phyloP scores from a whole-genome alignment of 2,113 vertebrate species.

The Phaethon lepturus region DNA sequence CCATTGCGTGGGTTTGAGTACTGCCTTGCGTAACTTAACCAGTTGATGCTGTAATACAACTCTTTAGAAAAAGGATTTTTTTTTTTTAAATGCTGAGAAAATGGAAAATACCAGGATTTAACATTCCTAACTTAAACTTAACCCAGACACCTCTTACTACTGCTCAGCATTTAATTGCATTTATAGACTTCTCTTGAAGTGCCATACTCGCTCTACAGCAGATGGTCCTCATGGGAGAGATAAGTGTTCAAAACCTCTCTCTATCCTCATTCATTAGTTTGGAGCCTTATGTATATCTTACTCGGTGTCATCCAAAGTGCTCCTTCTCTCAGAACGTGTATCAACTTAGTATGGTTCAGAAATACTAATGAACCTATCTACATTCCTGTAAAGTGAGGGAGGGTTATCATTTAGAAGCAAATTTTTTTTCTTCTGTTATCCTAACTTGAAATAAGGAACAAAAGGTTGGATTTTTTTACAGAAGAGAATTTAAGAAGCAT shows the following conservation, averaged over 20 bases:
- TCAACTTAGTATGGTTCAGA: not conserved
- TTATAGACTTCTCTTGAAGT: not conserved
- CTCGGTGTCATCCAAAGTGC: not conserved
- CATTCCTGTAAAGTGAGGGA: not conserved
- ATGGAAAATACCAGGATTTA: not conserved
- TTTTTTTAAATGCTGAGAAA: not conserved
- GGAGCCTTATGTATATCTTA: not conserved
- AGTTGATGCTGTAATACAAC: not conserved
- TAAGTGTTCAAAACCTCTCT: not conserved
- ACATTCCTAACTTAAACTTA: not conserved
- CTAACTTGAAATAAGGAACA: not conserved
- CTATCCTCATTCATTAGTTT: not conserved
- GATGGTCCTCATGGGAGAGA: not conserved
- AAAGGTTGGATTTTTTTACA: not conserved
- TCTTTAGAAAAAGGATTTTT: not conserved
- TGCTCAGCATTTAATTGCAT: not conserved
- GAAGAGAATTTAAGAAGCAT: not conserved
- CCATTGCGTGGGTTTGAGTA: not conserved
- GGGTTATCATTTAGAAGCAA: not conserved
- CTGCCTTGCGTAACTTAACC: not conserved
- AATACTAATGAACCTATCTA: not conserved
- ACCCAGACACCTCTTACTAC: not conserved
- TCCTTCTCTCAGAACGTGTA: not conserved
- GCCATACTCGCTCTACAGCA: not conserved
- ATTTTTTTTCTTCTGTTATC: not conserved